Evolutionary conservation across 2,888 invertebrate species (phyloP), one percentile per base, ranked within the genome.

Genomic region (Auanema freiburgensis): DNA sequence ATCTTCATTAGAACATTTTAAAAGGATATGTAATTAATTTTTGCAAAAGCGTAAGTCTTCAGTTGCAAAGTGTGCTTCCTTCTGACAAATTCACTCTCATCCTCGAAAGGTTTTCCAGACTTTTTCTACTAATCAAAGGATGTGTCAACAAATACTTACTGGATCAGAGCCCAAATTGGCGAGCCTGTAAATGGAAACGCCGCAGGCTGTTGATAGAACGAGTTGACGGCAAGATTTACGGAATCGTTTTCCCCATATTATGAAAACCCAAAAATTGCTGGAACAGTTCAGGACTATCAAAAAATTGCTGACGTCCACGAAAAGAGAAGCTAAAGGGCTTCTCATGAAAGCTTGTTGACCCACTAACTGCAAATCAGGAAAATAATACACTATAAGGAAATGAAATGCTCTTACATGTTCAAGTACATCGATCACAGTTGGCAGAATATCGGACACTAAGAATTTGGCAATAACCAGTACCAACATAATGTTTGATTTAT

Each of bases 171-270:
- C 71, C 64, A 67, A 68, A 49, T 67, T 61, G 1, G 70, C 65
- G 63, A 74, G 52, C 21, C 67, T 63, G 57, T 72, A 74, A 16
- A 74, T 56, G 23, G 57, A 64, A n/a, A 66, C 53, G 12, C 74
- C 74, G 33, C 69, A 54, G 12, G 61, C 61, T 18, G 71, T 70
- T 3, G 69, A 69, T 33, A 67, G 63, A 11, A 74, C 58, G 25
- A 65, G 18, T 6, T 57, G 59, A 2, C 64, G 54, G 49, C 59
- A 59, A n/a, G 59, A 64, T 6, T 56, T 44, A 11, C 81, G 68
- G 60, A 80, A 81, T n/a, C 81, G 69, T 65, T 79, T 78, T 16
- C 81, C 81, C 75, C 78, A 81, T n/a, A 81, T 70, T 24, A 81
- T 67, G 66, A 82, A 81, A 16, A 81, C 79, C 80, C 79, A 81